Percentiles rank a stretch among this genome's conserved stretches.
phyloP scores from a whole-genome alignment of 1,140 invertebrate species.

The Drosophila parvula region DNA sequence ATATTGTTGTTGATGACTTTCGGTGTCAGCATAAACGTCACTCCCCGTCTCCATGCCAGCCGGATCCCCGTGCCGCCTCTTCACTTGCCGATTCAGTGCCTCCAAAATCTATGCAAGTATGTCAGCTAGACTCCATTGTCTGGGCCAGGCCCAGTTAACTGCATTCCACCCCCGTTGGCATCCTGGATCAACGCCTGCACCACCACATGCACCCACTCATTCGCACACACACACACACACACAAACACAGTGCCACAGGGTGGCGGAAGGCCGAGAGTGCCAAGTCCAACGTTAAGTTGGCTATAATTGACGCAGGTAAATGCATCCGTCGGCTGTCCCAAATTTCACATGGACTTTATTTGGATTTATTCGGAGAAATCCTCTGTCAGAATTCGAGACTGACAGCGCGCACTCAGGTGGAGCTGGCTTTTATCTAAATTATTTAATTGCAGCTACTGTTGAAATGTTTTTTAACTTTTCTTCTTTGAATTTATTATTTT shows the following conservation, averaged over 20 bases:
- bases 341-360: conserved; percentile 18
- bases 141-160: conserved; percentile 36
- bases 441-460: neutral
- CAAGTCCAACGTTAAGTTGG: conserved; percentile 52
- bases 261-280: conserved; percentile 19
- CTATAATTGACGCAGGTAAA: conserved; percentile 49
- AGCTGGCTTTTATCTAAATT: conserved; percentile 1
- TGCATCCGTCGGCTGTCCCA: conserved; percentile 8
- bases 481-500: too few species aligned
- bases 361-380: conserved; percentile 12
- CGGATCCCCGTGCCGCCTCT: neutral
- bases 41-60: conserved; percentile 17
- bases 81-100: conserved; percentile 21
- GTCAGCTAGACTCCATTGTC: conserved; percentile 64
- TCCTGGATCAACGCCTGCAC: conserved; percentile 1
- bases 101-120: conserved; percentile 55
- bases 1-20: conserved; percentile 68
- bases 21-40: conserved; percentile 77
- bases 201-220: neutral
- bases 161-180: conserved; percentile 13
- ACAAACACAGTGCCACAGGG: neutral
- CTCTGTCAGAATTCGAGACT: conserved; percentile 1
- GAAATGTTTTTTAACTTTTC: too few species aligned
- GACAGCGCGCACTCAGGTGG: conserved; percentile 1
- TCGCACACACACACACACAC: conserved; percentile 2